Conservation (phyloP, 2,113 vertebrate species). For the Pantherophis guttatus region DNA sequence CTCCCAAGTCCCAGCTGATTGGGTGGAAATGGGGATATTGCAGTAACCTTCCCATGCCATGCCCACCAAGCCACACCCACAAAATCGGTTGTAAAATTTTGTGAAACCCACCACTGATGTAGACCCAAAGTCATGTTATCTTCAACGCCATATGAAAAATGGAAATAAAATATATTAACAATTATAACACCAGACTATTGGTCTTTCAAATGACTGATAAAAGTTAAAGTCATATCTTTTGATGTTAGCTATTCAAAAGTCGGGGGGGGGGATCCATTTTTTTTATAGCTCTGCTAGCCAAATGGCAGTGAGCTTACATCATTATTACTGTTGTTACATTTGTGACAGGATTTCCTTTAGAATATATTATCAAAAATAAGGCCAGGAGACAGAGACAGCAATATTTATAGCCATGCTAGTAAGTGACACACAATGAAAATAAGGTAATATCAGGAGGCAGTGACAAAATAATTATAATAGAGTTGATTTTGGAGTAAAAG, state of each 20-base stretch:
- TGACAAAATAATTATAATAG: background rate
- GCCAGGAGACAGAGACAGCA: background rate
- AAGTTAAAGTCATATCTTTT: background rate
- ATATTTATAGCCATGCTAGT: background rate
- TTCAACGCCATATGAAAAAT: background rate
- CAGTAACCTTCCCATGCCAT: too few relatives aligned
- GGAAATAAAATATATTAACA: background rate
- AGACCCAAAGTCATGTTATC: background rate
- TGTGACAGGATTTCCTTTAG: conserved; percentile 24
- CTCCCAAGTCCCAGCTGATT: too few relatives aligned
- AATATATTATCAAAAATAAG: conserved; percentile 45
- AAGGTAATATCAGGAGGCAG: background rate
- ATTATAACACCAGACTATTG: background rate
- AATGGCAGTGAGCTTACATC: background rate
- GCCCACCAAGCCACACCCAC: too few relatives aligned
- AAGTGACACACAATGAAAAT: background rate
- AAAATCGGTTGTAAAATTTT: too few relatives aligned
- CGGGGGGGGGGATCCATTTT: background rate
- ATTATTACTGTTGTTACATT: conserved; percentile 28
- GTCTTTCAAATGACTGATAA: background rate
- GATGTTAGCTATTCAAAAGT: background rate
- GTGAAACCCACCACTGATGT: background rate
- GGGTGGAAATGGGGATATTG: too few relatives aligned
- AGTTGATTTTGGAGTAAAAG: background rate
- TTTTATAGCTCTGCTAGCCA: background rate